Conservation (phyloP, 2,113 vertebrate species). For the Symphodus melops region DNA sequence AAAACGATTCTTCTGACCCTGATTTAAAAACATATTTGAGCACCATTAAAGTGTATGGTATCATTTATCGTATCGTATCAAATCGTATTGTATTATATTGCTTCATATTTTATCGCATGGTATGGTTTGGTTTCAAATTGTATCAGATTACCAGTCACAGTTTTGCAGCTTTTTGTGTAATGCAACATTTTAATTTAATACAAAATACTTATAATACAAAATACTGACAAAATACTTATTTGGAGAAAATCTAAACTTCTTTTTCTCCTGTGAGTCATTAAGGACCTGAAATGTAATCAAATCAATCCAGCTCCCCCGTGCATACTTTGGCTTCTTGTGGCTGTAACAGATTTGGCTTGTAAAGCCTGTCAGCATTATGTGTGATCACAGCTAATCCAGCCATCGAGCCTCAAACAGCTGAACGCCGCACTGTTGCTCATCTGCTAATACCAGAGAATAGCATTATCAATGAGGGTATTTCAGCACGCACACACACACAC, state of each 20-base stretch:
- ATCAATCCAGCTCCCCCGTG: slow-evolving; percentile 25
- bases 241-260: not conserved
- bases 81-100: too few relatives aligned
- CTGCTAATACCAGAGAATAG: slow-evolving; percentile 64
- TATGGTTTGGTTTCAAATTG: too few relatives aligned
- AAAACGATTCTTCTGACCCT: too few relatives aligned
- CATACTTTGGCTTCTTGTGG: slow-evolving; percentile 37
- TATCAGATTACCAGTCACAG: too few relatives aligned
- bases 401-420: slow-evolving; percentile 65
- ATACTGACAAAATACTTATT: not conserved
- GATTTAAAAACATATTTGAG: too few relatives aligned
- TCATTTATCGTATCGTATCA: too few relatives aligned
- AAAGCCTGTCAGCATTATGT: slow-evolving; percentile 70
- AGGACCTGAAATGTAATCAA: slow-evolving; percentile 25
- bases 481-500: slow-evolving; percentile 8
- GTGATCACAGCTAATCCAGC: slow-evolving; percentile 73
- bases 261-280: not conserved
- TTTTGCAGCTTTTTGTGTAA: too few relatives aligned
- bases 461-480: slow-evolving; percentile 71
- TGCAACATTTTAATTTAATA: too few relatives aligned
- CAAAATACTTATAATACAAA: not conserved
- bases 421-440: slow-evolving; percentile 60
- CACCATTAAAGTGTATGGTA: too few relatives aligned
- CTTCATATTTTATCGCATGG: too few relatives aligned
- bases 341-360: slow-evolving; percentile 57